Evolutionary conservation across 2,797 vertebrate species (phyloP), one percentile per base, ranked within the genome.

Genomic region (Falco naumanni): DNA sequence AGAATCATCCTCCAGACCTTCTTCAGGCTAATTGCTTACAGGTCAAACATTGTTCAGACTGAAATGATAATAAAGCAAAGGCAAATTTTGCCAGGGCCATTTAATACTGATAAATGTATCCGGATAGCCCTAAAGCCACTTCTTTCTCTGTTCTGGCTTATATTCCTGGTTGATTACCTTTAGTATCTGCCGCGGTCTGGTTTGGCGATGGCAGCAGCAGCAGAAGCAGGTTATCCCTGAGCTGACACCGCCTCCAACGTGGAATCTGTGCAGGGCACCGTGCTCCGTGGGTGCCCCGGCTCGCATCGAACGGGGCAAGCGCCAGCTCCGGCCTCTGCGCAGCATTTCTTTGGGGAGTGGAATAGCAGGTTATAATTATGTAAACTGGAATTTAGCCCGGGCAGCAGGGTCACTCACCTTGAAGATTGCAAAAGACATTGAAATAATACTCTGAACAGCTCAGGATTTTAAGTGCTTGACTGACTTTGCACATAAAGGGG

Each of bases 301-400:
- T 72, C 0, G 3, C 33, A 39, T 12, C 20, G 9, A 88, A 20
- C 0, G 2, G 48, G 4, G 26, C 15, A 11, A 66, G 31, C 51
- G 29, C 37, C 15, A 28, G 21, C 59, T 76, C 47, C 78, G 70
- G 87, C 81, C 75, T 74, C 84, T 74, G 63, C 60, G 45, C 64
- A 70, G 81, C 66, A 66, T 74, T 91, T 85, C 78, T 80, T 59
- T 5, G 2, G 47, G 65, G 57, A 92, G 75, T 75, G 71, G 76
- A 79, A 65, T 6, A 74, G 79, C 25, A 84, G 66, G 51, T 63
- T 81, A 77, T 59, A 87, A 66, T 92, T 79, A 88, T 13, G 78
- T 63, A 88, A 91, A 72, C 28, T 95, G 91, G 94, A 94, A 91
- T 96, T 96, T 82, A 78, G 85, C 88, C 86, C 84, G 47, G 54